Conservation (phyloP, 2,888 invertebrate genomes). For the Drosophila prolongata region DNA sequence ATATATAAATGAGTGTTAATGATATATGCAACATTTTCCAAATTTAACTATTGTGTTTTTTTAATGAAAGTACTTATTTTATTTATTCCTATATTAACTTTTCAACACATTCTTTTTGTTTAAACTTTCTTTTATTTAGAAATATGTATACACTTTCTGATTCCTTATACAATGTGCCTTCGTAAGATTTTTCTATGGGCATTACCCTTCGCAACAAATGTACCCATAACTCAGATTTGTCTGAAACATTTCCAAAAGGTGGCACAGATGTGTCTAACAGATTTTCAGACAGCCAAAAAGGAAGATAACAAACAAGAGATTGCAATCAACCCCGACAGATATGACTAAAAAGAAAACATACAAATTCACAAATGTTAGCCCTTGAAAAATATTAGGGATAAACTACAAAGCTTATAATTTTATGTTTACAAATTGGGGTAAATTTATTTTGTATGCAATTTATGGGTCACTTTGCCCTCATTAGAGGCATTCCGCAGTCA, state of each 20-base stretch:
- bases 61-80: too few relatives aligned
- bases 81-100: too few relatives aligned
- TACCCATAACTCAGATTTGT: constrained; percentile 15
- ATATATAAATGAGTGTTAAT: too few relatives aligned
- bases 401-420: background rate
- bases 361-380: background rate
- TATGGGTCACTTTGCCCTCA: constrained; percentile 32
- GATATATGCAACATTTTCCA: too few relatives aligned
- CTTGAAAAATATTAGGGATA: background rate
- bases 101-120: too few relatives aligned
- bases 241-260: constrained; percentile 16
- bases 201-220: too few relatives aligned
- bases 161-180: too few relatives aligned
- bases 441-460: constrained; percentile 40
- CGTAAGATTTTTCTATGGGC: too few relatives aligned
- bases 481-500: constrained; percentile 16
- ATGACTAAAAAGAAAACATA: background rate
- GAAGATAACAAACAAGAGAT: background rate
- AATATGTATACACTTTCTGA: too few relatives aligned
- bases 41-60: too few relatives aligned
- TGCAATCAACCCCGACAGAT: background rate
- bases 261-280: constrained; percentile 17
- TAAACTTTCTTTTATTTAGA: too few relatives aligned
- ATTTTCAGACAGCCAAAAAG: constrained; percentile 23
- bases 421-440: constrained; percentile 12